Conservation (phyloP, 2,888 invertebrate species). For the Dryococelus australis region DNA sequence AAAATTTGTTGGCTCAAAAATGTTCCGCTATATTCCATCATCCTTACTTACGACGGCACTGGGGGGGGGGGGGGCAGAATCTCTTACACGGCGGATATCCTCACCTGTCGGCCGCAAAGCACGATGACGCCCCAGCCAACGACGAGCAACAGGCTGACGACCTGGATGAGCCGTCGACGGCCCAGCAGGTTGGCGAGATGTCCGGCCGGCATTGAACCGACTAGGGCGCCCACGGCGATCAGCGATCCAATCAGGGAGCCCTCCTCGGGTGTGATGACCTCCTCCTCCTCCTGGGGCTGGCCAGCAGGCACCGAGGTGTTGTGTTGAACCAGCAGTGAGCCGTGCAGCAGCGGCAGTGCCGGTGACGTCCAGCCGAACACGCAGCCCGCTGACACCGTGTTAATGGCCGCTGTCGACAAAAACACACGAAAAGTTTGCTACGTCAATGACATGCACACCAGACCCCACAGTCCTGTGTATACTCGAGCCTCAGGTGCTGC, state of each 20-base stretch:
- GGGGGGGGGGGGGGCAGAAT: too few relatives aligned
- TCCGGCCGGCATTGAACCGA: constrained; percentile 77
- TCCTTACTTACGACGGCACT: too few relatives aligned
- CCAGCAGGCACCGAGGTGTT: not conserved
- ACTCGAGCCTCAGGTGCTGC: too few relatives aligned
- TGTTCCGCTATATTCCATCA: too few relatives aligned
- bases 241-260: constrained; percentile 79
- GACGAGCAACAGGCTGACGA: constrained; percentile 71
- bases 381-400: constrained; percentile 60
- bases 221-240: constrained; percentile 72
- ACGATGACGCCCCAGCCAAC: constrained; percentile 74
- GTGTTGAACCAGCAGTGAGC: constrained; percentile 31
- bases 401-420: constrained; percentile 60
- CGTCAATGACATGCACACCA: not conserved
- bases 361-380: constrained; percentile 63
- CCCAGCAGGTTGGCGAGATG: constrained; percentile 48
- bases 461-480: too few relatives aligned
- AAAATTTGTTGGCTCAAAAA: too few relatives aligned
- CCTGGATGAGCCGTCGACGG: constrained; percentile 45
- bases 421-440: not conserved
- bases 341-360: constrained; percentile 55
- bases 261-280: constrained; percentile 62
- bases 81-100: not conserved
- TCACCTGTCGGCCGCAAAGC: constrained; percentile 56
- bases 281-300: not conserved